Evolutionary conservation across 2,797 vertebrate genomes (phyloP).

Genomic region (Acrossocheilus wenchowensis): DNA sequence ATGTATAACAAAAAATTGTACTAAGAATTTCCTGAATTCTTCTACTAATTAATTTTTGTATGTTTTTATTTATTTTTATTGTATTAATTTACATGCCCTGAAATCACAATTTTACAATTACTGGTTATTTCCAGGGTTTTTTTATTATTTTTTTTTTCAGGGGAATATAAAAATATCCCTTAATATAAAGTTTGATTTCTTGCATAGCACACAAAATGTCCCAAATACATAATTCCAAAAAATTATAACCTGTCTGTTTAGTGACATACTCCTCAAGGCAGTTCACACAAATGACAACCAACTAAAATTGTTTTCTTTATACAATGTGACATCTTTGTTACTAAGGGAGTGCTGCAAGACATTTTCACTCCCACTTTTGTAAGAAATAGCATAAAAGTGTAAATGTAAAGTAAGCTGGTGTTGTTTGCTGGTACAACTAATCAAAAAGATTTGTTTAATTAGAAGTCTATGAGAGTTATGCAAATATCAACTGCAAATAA

Average conservation of each 20-base stretch:
- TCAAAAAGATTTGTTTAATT: conserved; percentile 34
- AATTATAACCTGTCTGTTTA: not conserved
- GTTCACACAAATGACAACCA: not conserved
- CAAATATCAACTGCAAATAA: conserved; percentile 46
- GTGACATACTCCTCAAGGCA: conserved; percentile 16
- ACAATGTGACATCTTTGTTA: conserved; percentile 8
- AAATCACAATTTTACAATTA: not conserved
- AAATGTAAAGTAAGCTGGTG: not conserved
- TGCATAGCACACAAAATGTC: not conserved
- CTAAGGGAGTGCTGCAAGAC: not conserved
- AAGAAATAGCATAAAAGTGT: not conserved
- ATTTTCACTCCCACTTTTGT: not conserved
- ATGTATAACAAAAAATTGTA: not conserved
- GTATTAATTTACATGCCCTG: not conserved
- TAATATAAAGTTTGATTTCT: not conserved
- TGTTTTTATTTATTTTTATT: not conserved
- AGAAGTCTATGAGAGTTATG: conserved; percentile 20
- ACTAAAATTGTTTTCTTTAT: conserved; percentile 16
- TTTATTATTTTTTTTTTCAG: not conserved
- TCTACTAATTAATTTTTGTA: not conserved
- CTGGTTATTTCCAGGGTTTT: not conserved
- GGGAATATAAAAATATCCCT: not conserved
- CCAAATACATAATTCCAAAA: conserved; percentile 16
- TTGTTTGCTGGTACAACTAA: conserved; percentile 18
- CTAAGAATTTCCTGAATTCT: not conserved